Evolutionary conservation across 2,113 vertebrate species (phyloP).

Genomic region (Paradoxurus hermaphroditus): DNA sequence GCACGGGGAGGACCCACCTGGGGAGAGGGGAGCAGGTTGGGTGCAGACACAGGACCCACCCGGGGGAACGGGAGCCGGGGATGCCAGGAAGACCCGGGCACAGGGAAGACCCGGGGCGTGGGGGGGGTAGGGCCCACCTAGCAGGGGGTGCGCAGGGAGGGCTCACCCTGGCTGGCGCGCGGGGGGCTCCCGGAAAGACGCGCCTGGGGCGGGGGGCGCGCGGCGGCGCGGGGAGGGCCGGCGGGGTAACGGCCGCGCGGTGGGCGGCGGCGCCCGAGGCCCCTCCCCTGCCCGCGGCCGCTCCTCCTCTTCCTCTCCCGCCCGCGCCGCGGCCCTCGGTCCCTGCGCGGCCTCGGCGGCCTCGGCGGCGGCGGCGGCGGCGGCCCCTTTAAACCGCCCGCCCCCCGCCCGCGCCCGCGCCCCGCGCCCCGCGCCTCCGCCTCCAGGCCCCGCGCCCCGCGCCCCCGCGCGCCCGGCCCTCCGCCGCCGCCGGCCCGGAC

Average conservation of each 20-base stretch:
- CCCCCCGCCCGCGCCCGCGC: constrained; percentile 22
- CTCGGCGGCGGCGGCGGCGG: constrained; percentile 53
- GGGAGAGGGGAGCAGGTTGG: neutral
- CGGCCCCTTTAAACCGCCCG: constrained; percentile 69
- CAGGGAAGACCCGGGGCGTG: neutral
- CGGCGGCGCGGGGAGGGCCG: neutral
- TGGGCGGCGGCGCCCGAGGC: constrained; percentile 63
- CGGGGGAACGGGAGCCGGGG: neutral
- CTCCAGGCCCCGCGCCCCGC: neutral
- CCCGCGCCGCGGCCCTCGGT: constrained; percentile 70
- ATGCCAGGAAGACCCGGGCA: neutral
- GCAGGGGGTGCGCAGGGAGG: neutral
- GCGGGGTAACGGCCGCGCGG: constrained; percentile 43
- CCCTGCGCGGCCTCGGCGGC: constrained; percentile 71
- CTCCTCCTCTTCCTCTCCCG: constrained; percentile 71
- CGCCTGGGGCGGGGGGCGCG: neutral
- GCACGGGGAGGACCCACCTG: neutral
- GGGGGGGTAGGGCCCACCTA: neutral
- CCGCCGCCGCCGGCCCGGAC: constrained; percentile 63
- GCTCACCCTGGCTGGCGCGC: neutral
- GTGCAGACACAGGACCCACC: neutral
- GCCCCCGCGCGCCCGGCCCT: neutral
- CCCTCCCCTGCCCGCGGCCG: constrained; percentile 62
- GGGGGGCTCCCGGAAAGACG: neutral
- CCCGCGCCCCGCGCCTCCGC: constrained; percentile 23